These are phyloP conservation scores for Eolophus roseicapilla DNA, from an alignment of 2,113 vertebrate species.

Conservation along the genomic window DNA sequence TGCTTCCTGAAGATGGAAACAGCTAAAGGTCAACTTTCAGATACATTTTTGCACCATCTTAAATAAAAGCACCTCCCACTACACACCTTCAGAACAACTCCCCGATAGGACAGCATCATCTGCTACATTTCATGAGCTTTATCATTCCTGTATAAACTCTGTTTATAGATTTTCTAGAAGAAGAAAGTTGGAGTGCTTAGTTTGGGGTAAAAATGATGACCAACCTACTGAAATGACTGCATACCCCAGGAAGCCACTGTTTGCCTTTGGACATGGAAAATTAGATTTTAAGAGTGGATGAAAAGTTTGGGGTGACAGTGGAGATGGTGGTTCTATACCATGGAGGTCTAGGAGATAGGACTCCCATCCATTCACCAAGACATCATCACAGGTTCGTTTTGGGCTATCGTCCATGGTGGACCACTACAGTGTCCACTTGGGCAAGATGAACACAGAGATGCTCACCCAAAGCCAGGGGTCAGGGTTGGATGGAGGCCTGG, in stretches of 20 bases:
- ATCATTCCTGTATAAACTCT: neutral
- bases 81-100: neutral
- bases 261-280: neutral
- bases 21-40: neutral
- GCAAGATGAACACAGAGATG: neutral
- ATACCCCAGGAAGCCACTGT: neutral
- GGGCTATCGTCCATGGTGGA: neutral
- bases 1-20: neutral
- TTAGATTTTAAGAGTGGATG: neutral
- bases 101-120: neutral
- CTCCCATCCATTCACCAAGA: neutral
- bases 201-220: neutral
- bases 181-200: neutral
- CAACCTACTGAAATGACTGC: neutral
- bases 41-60: neutral
- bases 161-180: neutral
- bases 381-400: neutral
- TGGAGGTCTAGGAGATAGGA: neutral
- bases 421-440: neutral
- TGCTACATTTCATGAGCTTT: neutral
- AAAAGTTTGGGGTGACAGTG: neutral
- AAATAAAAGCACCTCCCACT: neutral
- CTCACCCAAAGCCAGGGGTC: neutral
- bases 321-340: neutral
- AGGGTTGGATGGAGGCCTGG: neutral